Evolutionary conservation across 2,888 invertebrate species (phyloP).

Genomic region (Plebejus melissa): DNA sequence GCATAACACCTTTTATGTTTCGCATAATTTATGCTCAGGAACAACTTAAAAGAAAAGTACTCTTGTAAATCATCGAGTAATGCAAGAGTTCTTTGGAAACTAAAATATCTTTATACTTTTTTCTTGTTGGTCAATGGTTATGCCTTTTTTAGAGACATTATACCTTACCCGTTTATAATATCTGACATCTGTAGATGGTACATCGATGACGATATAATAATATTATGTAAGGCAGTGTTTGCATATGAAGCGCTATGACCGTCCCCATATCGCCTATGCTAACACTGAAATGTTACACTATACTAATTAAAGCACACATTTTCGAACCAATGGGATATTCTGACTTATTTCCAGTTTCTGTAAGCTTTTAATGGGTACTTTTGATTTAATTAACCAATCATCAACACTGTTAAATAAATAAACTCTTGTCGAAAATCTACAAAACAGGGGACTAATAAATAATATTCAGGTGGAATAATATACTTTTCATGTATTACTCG

Average conservation of each 20-base stretch:
- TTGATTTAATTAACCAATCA: no score
- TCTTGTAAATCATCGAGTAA: no score
- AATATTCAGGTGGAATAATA: no score
- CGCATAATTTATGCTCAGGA: neutral
- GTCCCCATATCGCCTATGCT: neutral
- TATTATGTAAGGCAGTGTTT: constrained; percentile 7
- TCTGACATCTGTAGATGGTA: neutral
- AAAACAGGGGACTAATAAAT: no score
- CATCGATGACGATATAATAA: neutral
- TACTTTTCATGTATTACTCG: no score
- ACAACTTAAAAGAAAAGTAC: neutral
- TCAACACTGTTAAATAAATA: no score
- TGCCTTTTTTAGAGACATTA: no score
- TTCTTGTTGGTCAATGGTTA: no score
- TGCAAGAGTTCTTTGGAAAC: neutral
- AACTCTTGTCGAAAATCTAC: no score
- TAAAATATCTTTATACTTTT: no score
- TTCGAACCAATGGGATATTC: neutral
- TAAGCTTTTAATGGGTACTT: no score
- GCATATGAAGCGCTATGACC: neutral
- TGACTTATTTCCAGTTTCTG: no score
- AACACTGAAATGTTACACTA: neutral
- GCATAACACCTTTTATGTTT: neutral
- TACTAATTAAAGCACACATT: neutral
- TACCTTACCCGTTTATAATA: neutral